Base-by-base conservation (phyloP, 2,113 vertebrate genomes). In the Micronisus gabar region DNA sequence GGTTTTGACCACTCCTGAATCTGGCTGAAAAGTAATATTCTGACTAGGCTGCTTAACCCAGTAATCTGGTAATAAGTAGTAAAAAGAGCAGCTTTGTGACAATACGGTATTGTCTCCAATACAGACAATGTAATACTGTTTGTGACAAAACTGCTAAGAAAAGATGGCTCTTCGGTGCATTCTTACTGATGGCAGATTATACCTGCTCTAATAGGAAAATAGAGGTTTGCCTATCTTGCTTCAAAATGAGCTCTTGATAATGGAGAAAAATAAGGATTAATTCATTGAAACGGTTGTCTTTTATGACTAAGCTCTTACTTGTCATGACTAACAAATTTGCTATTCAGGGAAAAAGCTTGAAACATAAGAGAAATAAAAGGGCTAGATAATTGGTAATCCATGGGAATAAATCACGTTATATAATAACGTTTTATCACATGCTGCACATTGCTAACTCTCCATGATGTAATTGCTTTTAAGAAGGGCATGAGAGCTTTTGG, bases 271-370 rank as follows among this genome's bases (percentile, higher is more conserved):
- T 56, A 15, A 32, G 55, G 71, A 95, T 93, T 73, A 96, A 90
- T 93, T 91, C 53, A 63, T 65, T 5, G 1, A 59, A 78, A 78
- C 0, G 1, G 26, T 87, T 71, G 48, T 81, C 89, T 82, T 75
- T 80, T 50, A 90, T 96, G 94, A 91, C 94, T 96, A 95, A 97
- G 89, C 86, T 62, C 53, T 23, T 65, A 2, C 81, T 94, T 82
- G 86, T 95, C 91, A 70, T 76, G 94, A 90, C 81, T 91, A 89
- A 91, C 3, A 4, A 94, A 85, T 93, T 65, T 72, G 72, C 83
- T 92, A 61, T 97, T 93, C 91, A 91, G 83, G 76, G 72, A 20
- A 70, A 86, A 71, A 84, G 88, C 90, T 86, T 53, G 87, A 95
- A 93, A 94, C 71, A 47, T 8, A 75, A 79, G 72, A 93, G 76